Conservation (phyloP, 2,797 vertebrate genomes). For the Pelodytes ibericus region DNA sequence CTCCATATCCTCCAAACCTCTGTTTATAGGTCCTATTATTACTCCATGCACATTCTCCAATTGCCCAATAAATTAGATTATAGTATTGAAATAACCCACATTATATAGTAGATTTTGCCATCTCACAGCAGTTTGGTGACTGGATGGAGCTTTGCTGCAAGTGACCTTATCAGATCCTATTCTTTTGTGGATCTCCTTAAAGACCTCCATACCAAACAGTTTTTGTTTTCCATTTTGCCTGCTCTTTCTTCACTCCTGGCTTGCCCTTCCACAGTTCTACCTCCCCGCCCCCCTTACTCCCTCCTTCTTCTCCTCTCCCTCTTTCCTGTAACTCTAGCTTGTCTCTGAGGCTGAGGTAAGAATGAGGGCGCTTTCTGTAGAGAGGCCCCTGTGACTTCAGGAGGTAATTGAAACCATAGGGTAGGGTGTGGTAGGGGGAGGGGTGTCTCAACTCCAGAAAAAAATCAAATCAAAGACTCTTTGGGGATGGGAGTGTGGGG, state of each 20-base stretch:
- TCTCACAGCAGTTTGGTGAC: not conserved
- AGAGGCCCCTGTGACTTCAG: slow-evolving; percentile 51
- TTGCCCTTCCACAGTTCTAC: slow-evolving; percentile 4
- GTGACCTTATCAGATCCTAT: not conserved
- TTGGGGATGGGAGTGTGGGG: slow-evolving; percentile 13
- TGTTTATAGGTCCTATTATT: no score
- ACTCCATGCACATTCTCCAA: not conserved
- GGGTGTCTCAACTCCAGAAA: slow-evolving; percentile 35
- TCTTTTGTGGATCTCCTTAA: not conserved
- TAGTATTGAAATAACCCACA: not conserved
- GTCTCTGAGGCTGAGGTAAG: slow-evolving; percentile 48
- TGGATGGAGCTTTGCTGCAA: not conserved
- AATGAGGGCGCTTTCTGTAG: slow-evolving; percentile 50
- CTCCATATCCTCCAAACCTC: no score
- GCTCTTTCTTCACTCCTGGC: slow-evolving; percentile 10
- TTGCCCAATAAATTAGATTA: not conserved
- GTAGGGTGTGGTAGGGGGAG: slow-evolving; percentile 28
- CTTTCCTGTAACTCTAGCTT: slow-evolving; percentile 51
- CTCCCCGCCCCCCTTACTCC: slow-evolving; percentile 36
- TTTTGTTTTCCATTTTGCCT: slow-evolving; percentile 29
- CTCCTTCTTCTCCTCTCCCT: slow-evolving; percentile 32
- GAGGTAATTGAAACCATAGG: slow-evolving; percentile 55
- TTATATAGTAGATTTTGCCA: not conserved
- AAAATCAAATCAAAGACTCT: slow-evolving; percentile 47
- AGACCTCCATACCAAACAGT: not conserved